Base-by-base conservation (phyloP, 2,888 invertebrate genomes). In the Limulus polyphemus region DNA sequence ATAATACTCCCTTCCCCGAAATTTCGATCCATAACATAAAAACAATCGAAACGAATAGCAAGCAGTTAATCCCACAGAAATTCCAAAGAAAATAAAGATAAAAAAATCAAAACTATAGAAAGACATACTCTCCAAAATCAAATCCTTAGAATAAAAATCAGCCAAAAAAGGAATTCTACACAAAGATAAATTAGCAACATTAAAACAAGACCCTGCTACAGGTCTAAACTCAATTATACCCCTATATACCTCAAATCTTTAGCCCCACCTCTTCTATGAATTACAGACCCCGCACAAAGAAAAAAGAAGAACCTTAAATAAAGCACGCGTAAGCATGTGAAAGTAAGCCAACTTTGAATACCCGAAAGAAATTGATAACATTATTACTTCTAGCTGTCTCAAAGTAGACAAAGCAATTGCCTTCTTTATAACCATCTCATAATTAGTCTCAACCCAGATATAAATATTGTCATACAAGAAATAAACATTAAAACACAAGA, bases 371-470 rank as follows among this genome's bases (percentile, higher is more conserved):
- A 85, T 79, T 77, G 80, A 79, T 76, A 81, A 80, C 75, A 86
- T 83, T 81, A 87, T 86, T 74, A 87, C 79, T 0, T 85, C 85
- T 74, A 87, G 78, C 73, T 87, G 87, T 1, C 85, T 86, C 76
- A 87, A 80, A 69, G 85, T 86, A 1, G 86, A 86, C 73, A 85
- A 79, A 73, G 86, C 86, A 84, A 87, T 84, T 82, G 85, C 84
- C 79, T 86, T 87, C 76, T 87, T 87, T 73, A 85, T 79, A 79
- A 86, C 86, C 56, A 67, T 71, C 68, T 77, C 76, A 68, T 72
- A 74, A 67, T 72, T 74, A 65, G 75, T 51, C 71, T 72, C 49
- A 74, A 51, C 16, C 76, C 74, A 49, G 76, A 73, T 68, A 70
- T 65, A 69, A 75, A 67, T 49, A 74, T 71, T 57, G 76, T 76